Percentiles rank a stretch among this genome's conserved stretches.
phyloP scores from a whole-genome alignment of 92 coral and sea anemone genomes.

The Siderastrea radians region DNA sequence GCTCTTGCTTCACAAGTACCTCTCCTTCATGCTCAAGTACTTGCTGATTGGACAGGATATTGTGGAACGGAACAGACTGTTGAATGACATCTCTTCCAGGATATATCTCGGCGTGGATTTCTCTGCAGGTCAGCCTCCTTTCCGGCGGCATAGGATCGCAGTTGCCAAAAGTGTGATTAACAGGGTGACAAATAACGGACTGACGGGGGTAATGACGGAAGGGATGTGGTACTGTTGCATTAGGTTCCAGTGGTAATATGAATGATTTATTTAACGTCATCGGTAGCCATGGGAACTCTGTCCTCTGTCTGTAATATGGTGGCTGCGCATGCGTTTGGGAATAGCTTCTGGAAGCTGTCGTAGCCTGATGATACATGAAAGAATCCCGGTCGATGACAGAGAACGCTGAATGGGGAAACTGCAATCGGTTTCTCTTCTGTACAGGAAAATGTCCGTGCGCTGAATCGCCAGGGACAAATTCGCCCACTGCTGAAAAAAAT shows the following conservation, averaged over 20 bases:
- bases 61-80: neutral
- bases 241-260: neutral
- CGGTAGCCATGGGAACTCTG: conserved; percentile 25
- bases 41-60: neutral
- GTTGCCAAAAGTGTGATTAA: neutral
- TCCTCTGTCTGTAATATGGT: neutral
- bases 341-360: neutral
- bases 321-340: neutral
- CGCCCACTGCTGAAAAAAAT: neutral
- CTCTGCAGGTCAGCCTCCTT: neutral
- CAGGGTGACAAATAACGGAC: conserved; percentile 19
- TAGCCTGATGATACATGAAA: neutral
- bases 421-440: neutral
- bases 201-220: neutral
- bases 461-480: neutral
- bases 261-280: neutral
- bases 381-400: neutral
- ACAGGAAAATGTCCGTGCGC: neutral
- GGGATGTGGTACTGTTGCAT: neutral
- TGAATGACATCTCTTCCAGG: neutral
- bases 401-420: conserved; percentile 10
- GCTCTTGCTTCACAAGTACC: neutral
- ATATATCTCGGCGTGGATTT: neutral
- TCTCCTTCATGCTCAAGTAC: neutral
- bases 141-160: neutral